phyloP scores from a whole-genome alignment of 2,888 invertebrate species.

The Pseudolycoriella hygida region DNA sequence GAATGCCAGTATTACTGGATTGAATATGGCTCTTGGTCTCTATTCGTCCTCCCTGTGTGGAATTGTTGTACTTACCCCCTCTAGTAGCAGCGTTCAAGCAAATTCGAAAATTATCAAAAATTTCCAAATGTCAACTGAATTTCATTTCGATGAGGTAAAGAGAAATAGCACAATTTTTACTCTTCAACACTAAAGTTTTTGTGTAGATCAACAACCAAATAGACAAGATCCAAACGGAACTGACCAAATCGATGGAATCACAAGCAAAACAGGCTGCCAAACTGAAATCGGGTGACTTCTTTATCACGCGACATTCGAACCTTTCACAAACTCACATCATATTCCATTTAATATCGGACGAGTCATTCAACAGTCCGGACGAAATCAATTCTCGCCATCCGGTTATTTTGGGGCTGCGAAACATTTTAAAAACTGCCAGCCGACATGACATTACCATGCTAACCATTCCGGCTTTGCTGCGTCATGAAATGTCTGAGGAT shows the following conservation, averaged over 20 bases:
- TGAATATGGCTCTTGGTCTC: slow-evolving; percentile 84
- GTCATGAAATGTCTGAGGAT: slow-evolving; percentile 89
- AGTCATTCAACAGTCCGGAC: slow-evolving; percentile 39
- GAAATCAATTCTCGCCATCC: slow-evolving; percentile 95
- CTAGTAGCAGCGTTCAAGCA: slow-evolving; percentile 24
- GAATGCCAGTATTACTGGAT: slow-evolving; percentile 29
- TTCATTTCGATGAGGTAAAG: slow-evolving; percentile 55
- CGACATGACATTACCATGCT: slow-evolving; percentile 84
- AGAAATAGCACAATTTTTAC: no score
- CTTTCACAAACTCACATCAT: slow-evolving; percentile 86
- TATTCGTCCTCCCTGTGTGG: slow-evolving; percentile 86
- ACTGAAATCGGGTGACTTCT: slow-evolving; percentile 69
- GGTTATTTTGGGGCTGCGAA: slow-evolving; percentile 82
- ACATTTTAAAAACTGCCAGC: slow-evolving; percentile 89
- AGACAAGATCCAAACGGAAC: slow-evolving; percentile 42
- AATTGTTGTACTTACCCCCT: slow-evolving; percentile 54
- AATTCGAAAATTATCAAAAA: slow-evolving; percentile 26
- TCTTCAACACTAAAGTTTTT: not conserved
- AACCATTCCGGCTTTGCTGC: slow-evolving; percentile 79
- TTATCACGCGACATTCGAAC: slow-evolving; percentile 80
- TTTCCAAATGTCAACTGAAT: slow-evolving; percentile 59
- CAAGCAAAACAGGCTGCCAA: slow-evolving; percentile 29
- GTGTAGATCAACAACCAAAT: slow-evolving; percentile 63
- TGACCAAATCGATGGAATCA: slow-evolving; percentile 20
- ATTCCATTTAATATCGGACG: slow-evolving; percentile 89